phyloP scores from a whole-genome alignment of 92 coral and sea anemone species.

The Zoanthus gigantus region DNA sequence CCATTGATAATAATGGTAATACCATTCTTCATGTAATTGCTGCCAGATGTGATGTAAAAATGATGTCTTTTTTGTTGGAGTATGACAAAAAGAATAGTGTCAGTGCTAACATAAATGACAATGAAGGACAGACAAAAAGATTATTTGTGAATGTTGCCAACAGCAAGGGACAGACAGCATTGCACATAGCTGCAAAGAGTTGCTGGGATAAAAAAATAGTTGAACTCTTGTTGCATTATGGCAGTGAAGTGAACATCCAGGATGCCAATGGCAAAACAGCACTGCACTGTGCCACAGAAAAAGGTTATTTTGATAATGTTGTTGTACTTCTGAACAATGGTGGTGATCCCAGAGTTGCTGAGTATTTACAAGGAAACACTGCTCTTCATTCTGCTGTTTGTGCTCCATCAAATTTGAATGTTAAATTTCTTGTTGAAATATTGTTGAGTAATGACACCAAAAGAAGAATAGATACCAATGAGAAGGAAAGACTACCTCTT shows the following conservation, averaged over 20 bases:
- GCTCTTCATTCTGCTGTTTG: slow-evolving; percentile 3
- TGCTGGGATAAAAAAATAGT: not conserved
- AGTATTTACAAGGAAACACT: slow-evolving; percentile 3
- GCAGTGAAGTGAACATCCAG: slow-evolving; percentile 10
- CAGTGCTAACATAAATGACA: not conserved
- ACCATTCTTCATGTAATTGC: slow-evolving; percentile 3
- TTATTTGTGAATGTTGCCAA: slow-evolving; percentile 14
- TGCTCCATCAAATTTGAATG: not conserved
- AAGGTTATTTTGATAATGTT: not conserved
- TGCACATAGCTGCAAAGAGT: slow-evolving; percentile 1
- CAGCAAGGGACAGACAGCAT: slow-evolving; percentile 10
- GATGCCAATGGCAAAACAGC: not conserved
- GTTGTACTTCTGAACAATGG: not conserved
- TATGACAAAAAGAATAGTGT: not conserved
- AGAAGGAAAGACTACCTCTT: not conserved
- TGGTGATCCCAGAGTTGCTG: not conserved
- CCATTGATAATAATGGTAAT: slow-evolving; percentile 44
- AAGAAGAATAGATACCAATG: not conserved
- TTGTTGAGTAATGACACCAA: slow-evolving; percentile 7
- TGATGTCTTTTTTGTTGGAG: slow-evolving; percentile 19
- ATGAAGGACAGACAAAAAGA: not conserved
- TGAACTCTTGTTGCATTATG: not conserved
- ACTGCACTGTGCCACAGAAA: slow-evolving; percentile 24
- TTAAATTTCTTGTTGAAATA: not conserved
- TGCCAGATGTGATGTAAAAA: not conserved